Evolutionary conservation across 1,140 invertebrate genomes (phyloP).

Genomic region (Scylla paramamosain): DNA sequence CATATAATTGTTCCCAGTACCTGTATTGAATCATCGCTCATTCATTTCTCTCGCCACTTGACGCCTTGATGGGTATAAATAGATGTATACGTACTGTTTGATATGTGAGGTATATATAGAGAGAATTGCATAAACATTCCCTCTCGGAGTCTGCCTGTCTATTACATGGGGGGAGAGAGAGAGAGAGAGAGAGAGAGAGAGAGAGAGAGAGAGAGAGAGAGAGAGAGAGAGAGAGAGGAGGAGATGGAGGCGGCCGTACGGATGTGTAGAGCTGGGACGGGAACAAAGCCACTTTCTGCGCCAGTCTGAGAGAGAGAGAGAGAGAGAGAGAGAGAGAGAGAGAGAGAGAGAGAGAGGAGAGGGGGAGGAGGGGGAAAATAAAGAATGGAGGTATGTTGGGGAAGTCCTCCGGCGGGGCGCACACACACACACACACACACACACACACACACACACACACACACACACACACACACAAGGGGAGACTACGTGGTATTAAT

Average conservation of each 20-base stretch:
- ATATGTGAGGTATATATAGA: too few species aligned
- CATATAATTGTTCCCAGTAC: too few species aligned
- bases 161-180: slow-evolving; percentile 4
- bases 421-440: background rate
- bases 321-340: background rate
- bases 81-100: too few species aligned
- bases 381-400: background rate
- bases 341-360: slow-evolving; percentile 41
- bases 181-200: slow-evolving; percentile 30
- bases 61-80: too few species aligned
- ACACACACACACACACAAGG: background rate
- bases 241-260: too few species aligned
- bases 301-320: background rate
- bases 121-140: too few species aligned
- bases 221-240: background rate
- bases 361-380: background rate
- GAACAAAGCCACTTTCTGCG: background rate
- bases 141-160: too few species aligned
- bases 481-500: background rate
- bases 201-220: background rate
- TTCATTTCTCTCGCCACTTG: too few species aligned
- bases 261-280: too few species aligned
- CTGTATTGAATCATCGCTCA: too few species aligned
- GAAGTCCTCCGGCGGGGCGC: background rate
- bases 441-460: background rate